Evolutionary conservation across 2,888 invertebrate genomes (phyloP), one percentile per base, ranked within the genome.

Genomic region (Sarcophaga caerulescens): DNA sequence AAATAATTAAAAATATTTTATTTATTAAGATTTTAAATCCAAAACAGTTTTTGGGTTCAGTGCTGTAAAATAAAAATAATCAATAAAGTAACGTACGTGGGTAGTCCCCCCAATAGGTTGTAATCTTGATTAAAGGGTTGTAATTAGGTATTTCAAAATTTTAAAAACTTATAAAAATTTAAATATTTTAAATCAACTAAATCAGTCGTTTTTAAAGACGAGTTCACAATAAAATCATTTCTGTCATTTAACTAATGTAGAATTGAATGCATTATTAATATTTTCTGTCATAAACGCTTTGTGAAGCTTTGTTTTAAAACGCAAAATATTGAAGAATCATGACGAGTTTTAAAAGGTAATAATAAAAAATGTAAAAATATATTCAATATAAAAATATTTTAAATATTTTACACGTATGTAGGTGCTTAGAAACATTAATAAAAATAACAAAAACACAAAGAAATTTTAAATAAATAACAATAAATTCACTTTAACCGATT

Each of bases 341-440:
- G 19, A 45, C 76, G 14, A 25, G 11, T 44, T 73, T 47, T 25
- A 35, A 70, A 71, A 71, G 19, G 45, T 17, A 75, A 17, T 63
- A 65, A 65, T 14, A 14, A 63, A 65, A 45, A 14, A 52, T 52
- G 52, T 52, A 52, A 63, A 75, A 52, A 25, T 3, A 10, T 69
- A n/a, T 68, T 69, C 14, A 63, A 63, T 63, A 65, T n/a, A 71
- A 62, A 65, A 52, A 44, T 80, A 65, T 71, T 80, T 60, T 14
- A 73, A 74, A 81, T 81, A 74, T 63, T 71, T 76, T 12, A 70
- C 0, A 35, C 35, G 35, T 76, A 70, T 75, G 75, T 76, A 81
- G 74, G 81, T 59, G 81, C 60, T 70, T 65, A 75, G 52, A 59
- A 80, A 62, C n/a, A 73, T 45, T 59, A 63, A 75, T 59, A 52